phyloP scores from a whole-genome alignment of 2,797 vertebrate species.

The Myiotriccus ornatus region DNA sequence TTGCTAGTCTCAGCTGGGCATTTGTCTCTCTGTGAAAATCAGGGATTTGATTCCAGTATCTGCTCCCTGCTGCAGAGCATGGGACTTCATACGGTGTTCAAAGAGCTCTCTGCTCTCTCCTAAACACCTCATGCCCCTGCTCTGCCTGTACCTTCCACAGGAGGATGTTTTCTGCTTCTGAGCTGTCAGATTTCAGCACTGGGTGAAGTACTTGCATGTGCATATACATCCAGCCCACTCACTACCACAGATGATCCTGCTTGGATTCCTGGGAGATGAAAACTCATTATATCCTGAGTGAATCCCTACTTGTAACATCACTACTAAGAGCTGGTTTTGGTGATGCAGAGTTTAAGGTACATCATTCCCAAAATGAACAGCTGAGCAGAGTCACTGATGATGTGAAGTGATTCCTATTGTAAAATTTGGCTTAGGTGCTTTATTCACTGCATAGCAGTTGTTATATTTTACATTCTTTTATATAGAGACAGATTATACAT shows the following conservation, averaged over 20 bases:
- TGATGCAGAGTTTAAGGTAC: not conserved
- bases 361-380: not conserved
- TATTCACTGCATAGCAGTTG: not conserved
- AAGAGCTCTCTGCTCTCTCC: not conserved
- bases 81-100: not conserved
- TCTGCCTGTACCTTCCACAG: not conserved
- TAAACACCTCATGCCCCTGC: not conserved
- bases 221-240: not conserved
- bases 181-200: not conserved
- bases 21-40: not conserved
- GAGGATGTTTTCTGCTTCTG: not conserved
- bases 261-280: not conserved
- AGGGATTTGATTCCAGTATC: not conserved
- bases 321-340: not conserved
- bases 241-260: not conserved
- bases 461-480: not conserved
- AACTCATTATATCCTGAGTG: not conserved
- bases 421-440: not conserved
- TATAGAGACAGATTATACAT: not conserved
- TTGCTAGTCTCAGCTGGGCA: not conserved
- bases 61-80: not conserved
- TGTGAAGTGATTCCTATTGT: not conserved
- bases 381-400: not conserved
- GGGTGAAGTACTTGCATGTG: not conserved
- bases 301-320: not conserved